These are phyloP conservation scores for Chromobotia macracanthus DNA, from an alignment of 2,797 vertebrate genomes.

Conservation along the genomic window DNA sequence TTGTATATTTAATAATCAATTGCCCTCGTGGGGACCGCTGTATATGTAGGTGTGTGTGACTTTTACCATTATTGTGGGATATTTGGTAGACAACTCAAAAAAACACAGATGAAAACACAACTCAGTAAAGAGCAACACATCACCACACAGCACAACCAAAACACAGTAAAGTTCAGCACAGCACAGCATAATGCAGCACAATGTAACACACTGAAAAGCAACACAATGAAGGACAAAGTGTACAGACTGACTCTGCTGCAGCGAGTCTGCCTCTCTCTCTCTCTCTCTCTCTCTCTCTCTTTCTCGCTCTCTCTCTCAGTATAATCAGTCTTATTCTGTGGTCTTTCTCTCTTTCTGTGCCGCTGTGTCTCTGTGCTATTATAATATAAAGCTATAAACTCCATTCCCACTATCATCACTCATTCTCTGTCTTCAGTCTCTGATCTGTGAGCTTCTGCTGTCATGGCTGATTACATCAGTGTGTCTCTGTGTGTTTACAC, in stretches of 20 bases:
- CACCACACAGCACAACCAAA: background rate
- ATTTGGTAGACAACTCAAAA: too few species aligned
- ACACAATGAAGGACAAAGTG: background rate
- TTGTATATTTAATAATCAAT: too few species aligned
- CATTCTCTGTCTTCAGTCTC: slow-evolving; percentile 39
- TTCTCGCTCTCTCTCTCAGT: slow-evolving; percentile 18
- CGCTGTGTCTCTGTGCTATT: slow-evolving; percentile 35
- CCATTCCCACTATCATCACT: slow-evolving; percentile 35
- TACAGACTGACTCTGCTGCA: background rate
- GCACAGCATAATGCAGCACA: background rate
- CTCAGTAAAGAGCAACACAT: too few species aligned
- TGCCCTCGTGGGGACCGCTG: too few species aligned
- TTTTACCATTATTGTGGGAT: too few species aligned
- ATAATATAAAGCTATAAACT: slow-evolving; percentile 51
- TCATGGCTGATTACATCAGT: slow-evolving; percentile 46
- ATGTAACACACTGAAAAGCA: background rate
- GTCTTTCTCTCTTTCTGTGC: slow-evolving; percentile 28
- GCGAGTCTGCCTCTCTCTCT: background rate
- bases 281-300: slow-evolving; percentile 14
- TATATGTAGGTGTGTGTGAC: too few species aligned
- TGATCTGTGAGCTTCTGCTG: slow-evolving; percentile 38
- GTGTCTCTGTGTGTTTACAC: slow-evolving; percentile 39
- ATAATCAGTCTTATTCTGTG: slow-evolving; percentile 41
- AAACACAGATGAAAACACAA: too few species aligned
- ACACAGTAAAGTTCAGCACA: background rate